Evolutionary conservation across 2,113 vertebrate genomes (phyloP), one percentile per base, ranked within the genome.

Genomic region (Oncorhynchus mykiss): DNA sequence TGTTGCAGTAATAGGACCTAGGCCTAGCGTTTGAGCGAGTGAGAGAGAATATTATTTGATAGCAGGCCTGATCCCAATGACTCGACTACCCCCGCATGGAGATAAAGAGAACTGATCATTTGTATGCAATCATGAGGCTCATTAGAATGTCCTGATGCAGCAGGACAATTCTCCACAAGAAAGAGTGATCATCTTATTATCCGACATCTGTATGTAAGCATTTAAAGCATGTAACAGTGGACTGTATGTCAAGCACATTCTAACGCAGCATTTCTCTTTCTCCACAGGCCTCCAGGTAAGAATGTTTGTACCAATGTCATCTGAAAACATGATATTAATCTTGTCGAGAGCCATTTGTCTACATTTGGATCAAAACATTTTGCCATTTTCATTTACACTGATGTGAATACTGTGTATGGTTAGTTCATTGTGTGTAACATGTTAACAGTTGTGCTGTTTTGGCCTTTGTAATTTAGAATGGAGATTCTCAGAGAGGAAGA

Each of bases 401-500:
- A 57, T 48, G 6, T 13, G 34, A 54, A 73, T 70, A 14, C 71
- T 73, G 51, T 67, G 22, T n/a, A 31, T 39, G 49, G 80, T 78
- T 69, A 67, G 75, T 78, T 54, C 60, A 60, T 68, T 39, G 64
- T 68, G 34, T 51, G 39, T 45, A 45, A 45, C 39, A 45, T 24
- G n/a, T 64, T 64, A 25, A 64, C 60, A 64, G 60, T 22, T 13
- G 14, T 11, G n/a, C 24, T 25, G 11, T 66, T 1, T 22, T 83
- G 62, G 85, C 39, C 88, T 22, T 76, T 72, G 75, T 62, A 29
- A 24, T 70, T 66, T 90, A 97, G 96, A 97, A 97, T 1, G 95
- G 95, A 80, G 94, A 94, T 84, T 93, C 93, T 70, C 93, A 94
- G 76, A 91, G 91, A 5, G 91, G 90, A 71, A 93, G 95, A 89